Evolutionary conservation across 2,888 invertebrate species (phyloP), one percentile per base, ranked within the genome.

Genomic region (Globia sparganii): DNA sequence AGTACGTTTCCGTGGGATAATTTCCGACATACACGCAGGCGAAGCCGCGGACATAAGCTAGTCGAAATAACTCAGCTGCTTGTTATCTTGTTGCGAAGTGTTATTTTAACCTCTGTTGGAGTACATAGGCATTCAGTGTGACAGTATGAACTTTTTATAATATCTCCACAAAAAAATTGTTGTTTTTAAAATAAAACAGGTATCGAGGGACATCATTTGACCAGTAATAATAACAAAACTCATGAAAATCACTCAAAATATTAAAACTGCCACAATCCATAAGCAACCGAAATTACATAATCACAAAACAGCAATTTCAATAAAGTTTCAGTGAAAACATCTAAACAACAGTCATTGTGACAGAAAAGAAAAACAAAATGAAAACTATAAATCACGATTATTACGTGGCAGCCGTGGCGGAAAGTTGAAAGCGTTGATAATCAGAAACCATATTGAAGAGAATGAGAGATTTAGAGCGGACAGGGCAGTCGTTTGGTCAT

Each of bases 351-450:
- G 61, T 64, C 40, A 84, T 71, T 75, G 74, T 76, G 75, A 75
- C 70, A 72, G 13, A 75, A 86, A 80, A 73, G 62, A 83, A 82
- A 81, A 84, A 81, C 75, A 70, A 78, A 87, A 87, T 87, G 79
- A 79, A 82, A 85, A 69, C 77, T 71, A 88, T 88, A 86, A 86
- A 88, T 88, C 87, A 83, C 68, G 71, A 83, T 85, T 78, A 81
- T 84, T 28, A 49, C 70, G 37, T 82, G 87, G 71, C 88, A 86
- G 49, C 75, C 88, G 78, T 82, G 77, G 53, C 86, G 83, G 65
- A 76, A 68, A 78, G 77, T 80, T 65, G 88, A 88, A 88, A 88
- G 88, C 88, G 88, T 88, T 83, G 72, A 85, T 84, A 86, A 87
- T 88, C 77, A 49, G 56, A 59, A 84, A 81, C 81, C 78, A 78